Base-by-base conservation (phyloP, 2,797 vertebrate genomes). In the Xenentodon cancila region DNA sequence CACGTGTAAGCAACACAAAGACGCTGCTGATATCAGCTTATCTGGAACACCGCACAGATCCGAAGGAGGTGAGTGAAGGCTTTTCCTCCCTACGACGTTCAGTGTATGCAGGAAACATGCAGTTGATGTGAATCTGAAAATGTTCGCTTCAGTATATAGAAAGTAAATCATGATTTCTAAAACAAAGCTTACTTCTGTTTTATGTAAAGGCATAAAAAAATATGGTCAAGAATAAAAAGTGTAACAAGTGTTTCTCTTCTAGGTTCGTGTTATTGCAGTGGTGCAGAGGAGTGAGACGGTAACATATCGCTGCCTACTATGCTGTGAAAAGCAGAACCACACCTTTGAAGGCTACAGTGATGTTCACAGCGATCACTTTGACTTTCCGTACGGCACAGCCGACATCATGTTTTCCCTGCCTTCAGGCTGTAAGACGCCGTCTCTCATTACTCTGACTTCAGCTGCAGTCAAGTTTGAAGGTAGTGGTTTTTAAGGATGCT, bases 381-480 rank as follows among this genome's bases (percentile, higher is more conserved):
- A 1, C 3, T 92, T 82, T 53, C 48, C 65, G 0, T 91, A 90
- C 0, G 75, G 88, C 9, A 83, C 84, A 0, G 77, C 82, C 1
- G 71, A 87, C 59, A 82, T 92, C 49, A 37, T 66, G 22, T 91
- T 88, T 68, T 18, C 9, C 2, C 4, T 86, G 6, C 79, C 71
- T 0, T 5, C 4, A 2, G 43, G 1, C 5, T 91, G 91, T 45
- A 7, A 30, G 12, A 22, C 15, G 0, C 56, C 76, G 2, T 70
- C 75, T 5, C 56, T 84, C 1, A 30, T 91, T 2, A 27, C 86
- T 17, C 44, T 91, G 17, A 75, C 53, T 54, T 50, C 65, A 57
- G 16, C 25, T 52, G 44, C 44, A 18, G 44, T 5, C 25, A 5
- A 3, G 25, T 5, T 25, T 25, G 25, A 25, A 25, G 25, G 25